These are phyloP conservation scores for Spialia ferax DNA, from an alignment of 2,888 invertebrate genomes.

Conservation along the genomic window DNA sequence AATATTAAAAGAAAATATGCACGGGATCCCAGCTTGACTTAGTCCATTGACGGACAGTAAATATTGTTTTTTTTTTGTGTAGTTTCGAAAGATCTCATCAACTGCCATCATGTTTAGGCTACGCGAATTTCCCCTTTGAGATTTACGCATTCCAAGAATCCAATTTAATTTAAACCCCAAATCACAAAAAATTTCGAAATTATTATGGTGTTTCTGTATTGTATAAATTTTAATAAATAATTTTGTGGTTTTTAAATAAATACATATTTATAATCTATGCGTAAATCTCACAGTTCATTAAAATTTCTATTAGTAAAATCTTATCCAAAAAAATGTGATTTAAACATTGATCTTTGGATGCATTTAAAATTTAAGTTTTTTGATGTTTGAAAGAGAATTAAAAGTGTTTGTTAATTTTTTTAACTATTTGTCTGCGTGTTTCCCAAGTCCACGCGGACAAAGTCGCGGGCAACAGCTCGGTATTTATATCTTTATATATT, in stretches of 20 bases:
- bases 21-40: constrained; percentile 58
- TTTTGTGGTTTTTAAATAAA: too few relatives aligned
- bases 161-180: not conserved
- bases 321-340: constrained; percentile 44
- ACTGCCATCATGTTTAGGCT: constrained; percentile 64
- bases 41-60: constrained; percentile 66
- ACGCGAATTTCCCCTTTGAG: constrained; percentile 53
- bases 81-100: constrained; percentile 77
- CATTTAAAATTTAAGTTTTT: constrained; percentile 20
- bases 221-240: too few relatives aligned
- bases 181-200: not conserved
- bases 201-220: not conserved
- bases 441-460: too few relatives aligned
- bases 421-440: too few relatives aligned
- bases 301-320: constrained; percentile 43
- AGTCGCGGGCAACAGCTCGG: too few relatives aligned
- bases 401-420: too few relatives aligned
- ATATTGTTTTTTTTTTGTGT: constrained; percentile 64
- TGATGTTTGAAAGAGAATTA: too few relatives aligned
- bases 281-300: constrained; percentile 38
- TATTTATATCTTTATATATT: too few relatives aligned
- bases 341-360: constrained; percentile 16
- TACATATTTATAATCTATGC: not conserved
- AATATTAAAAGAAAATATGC: constrained; percentile 21
- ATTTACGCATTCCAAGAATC: constrained; percentile 29